Conservation (phyloP, 2,113 vertebrate species). For the Chrysochloris asiatica region DNA sequence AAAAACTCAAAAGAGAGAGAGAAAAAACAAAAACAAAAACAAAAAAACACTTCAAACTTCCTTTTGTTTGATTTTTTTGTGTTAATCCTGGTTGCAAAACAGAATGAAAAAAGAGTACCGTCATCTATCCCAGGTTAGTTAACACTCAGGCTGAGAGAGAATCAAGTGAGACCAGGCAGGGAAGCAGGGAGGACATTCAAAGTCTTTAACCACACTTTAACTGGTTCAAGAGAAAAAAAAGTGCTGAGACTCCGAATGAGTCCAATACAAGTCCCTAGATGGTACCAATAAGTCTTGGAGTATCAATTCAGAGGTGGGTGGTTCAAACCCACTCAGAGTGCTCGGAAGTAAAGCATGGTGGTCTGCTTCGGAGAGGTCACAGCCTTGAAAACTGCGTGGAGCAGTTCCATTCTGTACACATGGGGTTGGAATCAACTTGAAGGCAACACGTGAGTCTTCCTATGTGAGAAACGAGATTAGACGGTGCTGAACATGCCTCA, state of each 20-base stretch:
- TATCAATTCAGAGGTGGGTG: background rate
- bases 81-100: background rate
- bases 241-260: background rate
- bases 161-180: background rate
- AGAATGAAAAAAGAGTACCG: background rate
- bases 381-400: background rate
- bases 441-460: rapidly evolving
- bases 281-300: background rate
- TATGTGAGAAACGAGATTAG: background rate
- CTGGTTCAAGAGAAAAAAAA: background rate
- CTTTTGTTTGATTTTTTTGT: background rate
- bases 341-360: background rate
- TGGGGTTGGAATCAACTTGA: background rate
- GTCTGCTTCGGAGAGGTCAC: background rate
- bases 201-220: background rate
- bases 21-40: too few relatives aligned
- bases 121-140: background rate
- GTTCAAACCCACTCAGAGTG: background rate
- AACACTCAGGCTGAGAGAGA: background rate
- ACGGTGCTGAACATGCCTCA: background rate
- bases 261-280: background rate
- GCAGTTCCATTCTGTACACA: background rate
- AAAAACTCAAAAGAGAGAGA: too few relatives aligned
- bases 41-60: too few relatives aligned
- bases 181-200: background rate